Base-by-base conservation (phyloP, 1,140 invertebrate species). In the Penaeus indicus region DNA sequence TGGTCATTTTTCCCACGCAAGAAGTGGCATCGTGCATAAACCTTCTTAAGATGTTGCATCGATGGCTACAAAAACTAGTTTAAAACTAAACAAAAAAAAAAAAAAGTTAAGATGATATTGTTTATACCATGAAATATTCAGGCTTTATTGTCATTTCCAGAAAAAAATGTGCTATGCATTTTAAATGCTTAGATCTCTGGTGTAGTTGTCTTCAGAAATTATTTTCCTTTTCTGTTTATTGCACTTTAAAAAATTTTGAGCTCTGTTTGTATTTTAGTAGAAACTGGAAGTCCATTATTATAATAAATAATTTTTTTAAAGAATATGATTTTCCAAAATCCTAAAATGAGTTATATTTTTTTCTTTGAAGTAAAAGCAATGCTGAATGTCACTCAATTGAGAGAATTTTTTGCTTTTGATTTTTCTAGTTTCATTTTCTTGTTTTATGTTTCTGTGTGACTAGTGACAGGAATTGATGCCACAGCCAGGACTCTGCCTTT, bases 171-270 rank as follows among this genome's bases (percentile, higher is more conserved):
- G 78, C 78, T 63, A 82, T 81, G 85, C 85, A 87, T 87, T 87
- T 87, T 87, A 67, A 87, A 87, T 87, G 85, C 85, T 87, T 87
- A 87, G 85, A 62, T 62, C 32, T 87, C 85, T 87, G 85, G 85
- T 87, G 85, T 87, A 87, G 85, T 87, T 80, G 63, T 87, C 85
- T 80, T 62, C 82, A 62, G 72, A 72, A 67, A 47, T 83, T 82
- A 54, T 69, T 72, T 88, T 72, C 27, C 27, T 32, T 32, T 27
- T 75, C 19, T 27, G 27, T 75, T 75, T 38, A 83, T 75, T 75
- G 87, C 81, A 79, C 87, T 88, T 32, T 32, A 42, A 54, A 47
- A 79, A 78, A 67, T 88, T 84, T 78, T 84, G 42, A 88, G 81
- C 87, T 88, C 87, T 84, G 87, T 84, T 84, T 79, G 63, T 64